Evolutionary conservation across 2,113 vertebrate species (phyloP).

Genomic region (Pterocles gutturalis): DNA sequence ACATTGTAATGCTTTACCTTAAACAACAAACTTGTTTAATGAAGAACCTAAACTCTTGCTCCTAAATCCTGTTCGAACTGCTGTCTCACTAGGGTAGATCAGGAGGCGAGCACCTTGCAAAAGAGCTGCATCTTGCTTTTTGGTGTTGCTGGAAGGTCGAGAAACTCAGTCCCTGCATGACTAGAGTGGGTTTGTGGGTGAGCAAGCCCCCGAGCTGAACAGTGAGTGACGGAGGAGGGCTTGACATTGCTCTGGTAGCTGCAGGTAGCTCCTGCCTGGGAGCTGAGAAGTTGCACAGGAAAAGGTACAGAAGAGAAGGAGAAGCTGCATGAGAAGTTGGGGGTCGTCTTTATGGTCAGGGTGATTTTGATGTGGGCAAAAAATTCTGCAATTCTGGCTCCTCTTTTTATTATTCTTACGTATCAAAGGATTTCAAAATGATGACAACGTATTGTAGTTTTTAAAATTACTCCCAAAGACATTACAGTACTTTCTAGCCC

Average conservation of each 20-base stretch:
- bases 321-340: neutral
- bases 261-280: neutral
- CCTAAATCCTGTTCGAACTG: neutral
- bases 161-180: neutral
- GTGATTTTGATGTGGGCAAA: neutral
- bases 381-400: neutral
- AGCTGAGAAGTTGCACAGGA: rapidly evolving
- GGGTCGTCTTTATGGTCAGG: neutral
- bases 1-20: neutral
- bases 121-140: neutral
- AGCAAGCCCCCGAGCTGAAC: neutral
- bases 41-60: neutral
- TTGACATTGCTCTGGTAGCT: too few relatives aligned
- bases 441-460: neutral
- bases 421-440: neutral
- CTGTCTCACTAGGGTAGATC: rapidly evolving
- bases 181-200: neutral
- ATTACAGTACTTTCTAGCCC: neutral
- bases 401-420: neutral
- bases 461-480: neutral
- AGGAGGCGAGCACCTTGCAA: neutral
- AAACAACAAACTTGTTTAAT: neutral
- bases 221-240: too few relatives aligned
- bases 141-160: neutral
- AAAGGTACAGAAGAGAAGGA: neutral